These are phyloP conservation scores for Callionymus lyra DNA, from an alignment of 2,113 vertebrate genomes.

Conservation along the genomic window DNA sequence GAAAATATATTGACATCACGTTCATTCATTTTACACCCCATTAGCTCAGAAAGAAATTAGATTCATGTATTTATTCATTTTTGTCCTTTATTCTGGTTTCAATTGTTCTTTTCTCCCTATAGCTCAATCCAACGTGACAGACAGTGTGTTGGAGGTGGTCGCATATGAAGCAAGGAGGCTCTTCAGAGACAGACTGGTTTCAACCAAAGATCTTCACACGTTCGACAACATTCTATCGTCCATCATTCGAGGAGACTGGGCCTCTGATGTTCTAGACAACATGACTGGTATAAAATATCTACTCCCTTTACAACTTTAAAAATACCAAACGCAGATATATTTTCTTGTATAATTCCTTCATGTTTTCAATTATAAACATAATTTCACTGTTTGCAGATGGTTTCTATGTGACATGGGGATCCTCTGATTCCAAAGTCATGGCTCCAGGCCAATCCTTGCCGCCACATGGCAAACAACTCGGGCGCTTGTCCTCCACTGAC, in stretches of 20 bases:
- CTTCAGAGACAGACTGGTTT: conserved; percentile 89
- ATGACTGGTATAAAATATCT: conserved; percentile 72
- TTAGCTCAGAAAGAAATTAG: not conserved
- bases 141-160: conserved; percentile 83
- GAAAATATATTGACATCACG: too few species aligned
- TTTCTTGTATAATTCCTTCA: too few species aligned
- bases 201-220: conserved; percentile 71
- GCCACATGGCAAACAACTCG: conserved; percentile 82
- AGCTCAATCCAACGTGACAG: conserved; percentile 74
- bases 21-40: too few species aligned
- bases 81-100: conserved; percentile 4
- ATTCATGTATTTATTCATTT: conserved; percentile 4
- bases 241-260: conserved; percentile 84
- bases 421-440: conserved; percentile 53
- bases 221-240: conserved; percentile 87
- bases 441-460: conserved; percentile 76
- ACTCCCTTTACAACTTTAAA: too few species aligned
- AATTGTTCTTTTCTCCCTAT: conserved; percentile 8
- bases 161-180: conserved; percentile 82
- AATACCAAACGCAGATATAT: too few species aligned
- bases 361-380: not conserved
- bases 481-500: conserved; percentile 74
- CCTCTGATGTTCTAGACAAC: conserved; percentile 79
- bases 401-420: conserved; percentile 92
- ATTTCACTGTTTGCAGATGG: conserved; percentile 61